Evolutionary conservation across 1,140 invertebrate genomes (phyloP).

Genomic region (Hyles vespertilio): DNA sequence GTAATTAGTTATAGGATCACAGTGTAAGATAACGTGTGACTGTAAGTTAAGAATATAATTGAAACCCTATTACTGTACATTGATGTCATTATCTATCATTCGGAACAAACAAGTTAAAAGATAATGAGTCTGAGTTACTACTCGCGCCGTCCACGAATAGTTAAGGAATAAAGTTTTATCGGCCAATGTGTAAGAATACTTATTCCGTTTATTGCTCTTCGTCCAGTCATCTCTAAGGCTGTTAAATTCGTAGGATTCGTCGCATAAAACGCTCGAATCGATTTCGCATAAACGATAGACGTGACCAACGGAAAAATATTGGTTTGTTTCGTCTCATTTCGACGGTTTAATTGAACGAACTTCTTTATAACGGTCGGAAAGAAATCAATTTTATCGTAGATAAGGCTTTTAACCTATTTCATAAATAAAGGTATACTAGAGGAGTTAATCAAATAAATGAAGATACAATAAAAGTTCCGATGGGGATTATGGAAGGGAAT

Average conservation of each 20-base stretch:
- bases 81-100: slow-evolving; percentile 19
- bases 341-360: slow-evolving; percentile 1
- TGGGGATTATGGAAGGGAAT: no score
- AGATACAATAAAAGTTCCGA: no score
- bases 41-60: not conserved
- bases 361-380: no score
- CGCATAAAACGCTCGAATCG: slow-evolving; percentile 69
- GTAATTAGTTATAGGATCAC: no score
- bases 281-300: slow-evolving; percentile 72
- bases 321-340: slow-evolving; percentile 44
- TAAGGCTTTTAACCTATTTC: no score
- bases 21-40: not conserved
- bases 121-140: slow-evolving; percentile 31
- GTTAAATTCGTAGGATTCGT: slow-evolving; percentile 69
- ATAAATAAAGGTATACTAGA: no score
- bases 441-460: no score
- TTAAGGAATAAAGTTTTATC: slow-evolving; percentile 52
- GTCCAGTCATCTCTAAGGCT: slow-evolving; percentile 61
- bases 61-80: slow-evolving; percentile 4
- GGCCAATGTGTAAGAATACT: slow-evolving; percentile 68
- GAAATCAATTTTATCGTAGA: no score
- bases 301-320: slow-evolving; percentile 55
- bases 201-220: slow-evolving; percentile 65
- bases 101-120: slow-evolving; percentile 18
- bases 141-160: slow-evolving; percentile 31